These are phyloP conservation scores for Muntiacus muntjak DNA, from an alignment of 2,113 vertebrate species.

Conservation along the genomic window DNA sequence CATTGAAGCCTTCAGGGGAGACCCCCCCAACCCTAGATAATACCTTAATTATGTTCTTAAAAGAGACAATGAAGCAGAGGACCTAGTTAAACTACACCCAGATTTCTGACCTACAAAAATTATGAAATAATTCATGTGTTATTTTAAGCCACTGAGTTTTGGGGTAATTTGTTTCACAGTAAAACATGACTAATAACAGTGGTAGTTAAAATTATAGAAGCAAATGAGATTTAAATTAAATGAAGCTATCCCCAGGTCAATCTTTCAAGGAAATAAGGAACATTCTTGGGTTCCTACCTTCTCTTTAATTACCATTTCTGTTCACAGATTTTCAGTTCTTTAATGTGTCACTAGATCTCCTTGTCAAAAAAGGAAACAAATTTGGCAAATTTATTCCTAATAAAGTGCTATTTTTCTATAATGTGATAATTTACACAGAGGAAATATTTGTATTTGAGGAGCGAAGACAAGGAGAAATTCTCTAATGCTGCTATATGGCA, in stretches of 20 bases:
- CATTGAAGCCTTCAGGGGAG: background rate
- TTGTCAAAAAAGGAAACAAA: background rate
- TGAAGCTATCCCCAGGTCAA: background rate
- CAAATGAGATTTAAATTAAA: background rate
- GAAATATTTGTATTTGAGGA: background rate
- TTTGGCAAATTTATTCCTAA: background rate
- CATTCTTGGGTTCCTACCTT: background rate
- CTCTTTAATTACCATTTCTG: background rate
- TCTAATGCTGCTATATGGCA: background rate
- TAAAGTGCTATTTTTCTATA: background rate
- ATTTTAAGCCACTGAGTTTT: background rate
- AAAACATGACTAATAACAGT: background rate
- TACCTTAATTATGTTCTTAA: background rate
- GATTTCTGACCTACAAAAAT: background rate
- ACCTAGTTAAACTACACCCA: background rate
- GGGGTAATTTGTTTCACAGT: background rate
- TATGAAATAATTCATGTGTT: background rate
- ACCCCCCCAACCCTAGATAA: background rate
- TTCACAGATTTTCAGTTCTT: background rate
- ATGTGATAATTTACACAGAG: background rate
- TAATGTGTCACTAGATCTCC: background rate
- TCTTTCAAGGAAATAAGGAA: background rate
- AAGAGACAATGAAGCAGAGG: background rate
- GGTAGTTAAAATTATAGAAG: background rate
- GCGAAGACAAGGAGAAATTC: background rate